Conservation (phyloP, 2,888 invertebrate genomes). For the Plagodis pulveraria region DNA sequence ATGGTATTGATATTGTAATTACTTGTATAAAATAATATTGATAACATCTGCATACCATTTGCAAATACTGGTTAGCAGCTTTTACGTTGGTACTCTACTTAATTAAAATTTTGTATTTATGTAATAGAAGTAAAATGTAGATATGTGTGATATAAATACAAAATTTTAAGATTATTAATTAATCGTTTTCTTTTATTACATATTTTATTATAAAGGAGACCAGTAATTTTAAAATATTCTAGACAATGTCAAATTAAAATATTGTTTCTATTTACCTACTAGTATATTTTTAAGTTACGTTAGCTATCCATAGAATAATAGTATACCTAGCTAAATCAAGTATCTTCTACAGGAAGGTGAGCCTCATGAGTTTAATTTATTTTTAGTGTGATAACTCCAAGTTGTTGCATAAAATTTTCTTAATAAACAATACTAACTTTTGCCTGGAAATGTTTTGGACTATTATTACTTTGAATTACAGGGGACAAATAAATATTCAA, state of each 20-base stretch:
- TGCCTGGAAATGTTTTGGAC: constrained; percentile 75
- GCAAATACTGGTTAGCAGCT: constrained; percentile 83
- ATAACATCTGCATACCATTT: constrained; percentile 81
- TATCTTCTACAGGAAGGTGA: constrained; percentile 69
- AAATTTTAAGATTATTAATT: constrained; percentile 82
- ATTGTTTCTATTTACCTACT: constrained; percentile 71
- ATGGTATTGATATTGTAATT: constrained; percentile 85
- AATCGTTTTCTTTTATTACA: constrained; percentile 80
- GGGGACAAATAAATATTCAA: no score
- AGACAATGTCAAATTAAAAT: constrained; percentile 73
- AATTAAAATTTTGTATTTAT: constrained; percentile 86
- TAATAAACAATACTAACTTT: constrained; percentile 83
- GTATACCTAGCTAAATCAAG: constrained; percentile 71
- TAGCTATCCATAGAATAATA: constrained; percentile 68
- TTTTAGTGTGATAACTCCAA: constrained; percentile 80
- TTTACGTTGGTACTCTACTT: constrained; percentile 76
- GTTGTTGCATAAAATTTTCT: constrained; percentile 80
- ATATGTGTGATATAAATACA: constrained; percentile 85
- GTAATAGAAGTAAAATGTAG: constrained; percentile 84
- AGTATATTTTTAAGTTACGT: constrained; percentile 79
- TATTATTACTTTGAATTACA: constrained; percentile 42
- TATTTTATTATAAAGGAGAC: constrained; percentile 76
- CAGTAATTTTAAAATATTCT: constrained; percentile 71
- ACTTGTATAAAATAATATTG: constrained; percentile 83
- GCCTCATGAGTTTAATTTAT: constrained; percentile 80